Base-by-base conservation (phyloP, 2,797 vertebrate genomes). In the Malacoctenus gilli region DNA sequence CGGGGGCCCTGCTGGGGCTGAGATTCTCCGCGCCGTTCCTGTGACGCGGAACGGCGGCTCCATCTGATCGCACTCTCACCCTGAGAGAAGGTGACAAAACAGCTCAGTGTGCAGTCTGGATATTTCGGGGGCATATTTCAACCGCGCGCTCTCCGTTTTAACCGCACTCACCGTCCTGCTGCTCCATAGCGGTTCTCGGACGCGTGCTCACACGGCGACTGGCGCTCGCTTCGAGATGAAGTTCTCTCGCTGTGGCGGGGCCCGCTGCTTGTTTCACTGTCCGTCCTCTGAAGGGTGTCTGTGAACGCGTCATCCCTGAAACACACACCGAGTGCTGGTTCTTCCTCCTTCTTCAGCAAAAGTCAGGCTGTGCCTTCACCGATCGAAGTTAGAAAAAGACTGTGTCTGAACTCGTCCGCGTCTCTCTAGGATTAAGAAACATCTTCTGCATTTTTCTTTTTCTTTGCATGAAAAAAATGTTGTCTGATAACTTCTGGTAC, bases 291-390 rank as follows among this genome's bases (percentile, higher is more conserved):
- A 59, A 95, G 67, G 74, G 84, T 93, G 81, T 97, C 95, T 0
- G 95, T 94, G 88, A 98, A 97, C 0, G 96, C 93, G 20, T 97
- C 96, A 0, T 98, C 96, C 92, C 96, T 98, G 52, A 79, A 39
- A 52, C 2, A 64, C 34, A 69, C 46, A 68, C 21, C 3, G 14
- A 14, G 21, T 68, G 21, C 54, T 11, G 5, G 48, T 66, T 36
- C 53, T 52, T 32, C 13, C 38, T 50, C 12, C 20, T 12, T 40
- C 28, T 19, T 32, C 34, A 20, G 44, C 36, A 67, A 58, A 57
- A 10, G 18, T 36, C 59, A 28, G 1, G 8, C 13, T n/a, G n/a
- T n/a, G n/a, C n/a, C n/a, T n/a, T n/a, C n/a, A 56, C 2, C 20
- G 20, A 9, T 38, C 44, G 50, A 36, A 25, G 41, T 22, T 47